These are phyloP conservation scores for Marasmarcha lunaedactyla DNA, from an alignment of 2,888 invertebrate genomes.

Conservation along the genomic window DNA sequence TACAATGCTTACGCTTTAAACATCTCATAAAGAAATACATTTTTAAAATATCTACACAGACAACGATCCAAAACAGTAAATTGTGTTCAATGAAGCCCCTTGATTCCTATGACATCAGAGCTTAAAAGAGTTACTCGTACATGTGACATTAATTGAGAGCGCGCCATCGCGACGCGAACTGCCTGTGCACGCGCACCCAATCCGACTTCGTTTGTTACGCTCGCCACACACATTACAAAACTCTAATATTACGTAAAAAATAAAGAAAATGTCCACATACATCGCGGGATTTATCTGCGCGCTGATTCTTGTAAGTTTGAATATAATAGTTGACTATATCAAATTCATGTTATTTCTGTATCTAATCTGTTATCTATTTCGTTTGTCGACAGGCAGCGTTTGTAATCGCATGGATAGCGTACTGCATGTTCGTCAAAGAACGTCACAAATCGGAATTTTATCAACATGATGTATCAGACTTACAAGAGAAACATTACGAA, in stretches of 20 bases:
- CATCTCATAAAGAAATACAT: no score
- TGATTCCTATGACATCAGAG: constrained; percentile 52
- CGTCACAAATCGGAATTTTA: constrained; percentile 41
- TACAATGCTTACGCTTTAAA: no score
- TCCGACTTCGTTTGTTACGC: constrained; percentile 40
- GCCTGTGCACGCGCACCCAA: constrained; percentile 30
- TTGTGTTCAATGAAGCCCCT: constrained; percentile 34
- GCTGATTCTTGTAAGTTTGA: constrained; percentile 45
- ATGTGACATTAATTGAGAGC: constrained; percentile 52
- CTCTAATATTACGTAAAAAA: constrained; percentile 17
- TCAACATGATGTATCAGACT: constrained; percentile 44
- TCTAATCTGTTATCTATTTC: constrained; percentile 2
- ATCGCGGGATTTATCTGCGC: constrained; percentile 48
- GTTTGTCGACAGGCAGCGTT: constrained; percentile 33
- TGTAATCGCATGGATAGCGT: constrained; percentile 46
- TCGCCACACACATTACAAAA: constrained; percentile 26
- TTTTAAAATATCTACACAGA: no score
- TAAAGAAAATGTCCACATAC: constrained; percentile 38
- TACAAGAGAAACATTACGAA: constrained; percentile 33
- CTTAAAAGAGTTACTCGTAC: constrained; percentile 28
- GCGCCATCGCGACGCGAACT: constrained; percentile 21
- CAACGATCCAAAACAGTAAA: constrained; percentile 9
- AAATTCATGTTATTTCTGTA: neutral
- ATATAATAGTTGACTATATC: neutral
- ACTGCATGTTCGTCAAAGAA: constrained; percentile 55